Conservation (phyloP, 2,113 vertebrate species). For the Balaeniceps rex region DNA sequence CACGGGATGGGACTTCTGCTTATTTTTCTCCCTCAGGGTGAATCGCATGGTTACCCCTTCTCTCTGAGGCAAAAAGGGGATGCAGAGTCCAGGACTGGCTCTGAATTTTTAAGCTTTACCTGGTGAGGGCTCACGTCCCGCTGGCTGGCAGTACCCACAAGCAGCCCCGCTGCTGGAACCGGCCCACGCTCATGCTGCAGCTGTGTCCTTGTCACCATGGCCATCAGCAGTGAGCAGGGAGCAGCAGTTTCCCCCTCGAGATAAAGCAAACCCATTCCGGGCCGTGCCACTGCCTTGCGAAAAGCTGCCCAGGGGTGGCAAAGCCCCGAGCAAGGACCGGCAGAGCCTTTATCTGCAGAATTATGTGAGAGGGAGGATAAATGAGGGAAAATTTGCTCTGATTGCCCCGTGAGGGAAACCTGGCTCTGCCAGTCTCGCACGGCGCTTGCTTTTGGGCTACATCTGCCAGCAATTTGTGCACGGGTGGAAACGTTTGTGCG, state of each 20-base stretch:
- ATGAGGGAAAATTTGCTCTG: neutral
- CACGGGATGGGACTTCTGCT: neutral
- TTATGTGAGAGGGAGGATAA: neutral
- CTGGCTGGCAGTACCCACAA: fast-evolving
- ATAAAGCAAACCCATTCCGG: neutral
- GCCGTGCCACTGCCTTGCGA: fast-evolving
- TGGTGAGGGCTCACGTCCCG: fast-evolving
- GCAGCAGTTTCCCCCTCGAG: neutral
- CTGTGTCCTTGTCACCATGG: neutral
- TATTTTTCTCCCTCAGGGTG: neutral
- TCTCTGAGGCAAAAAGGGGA: neutral
- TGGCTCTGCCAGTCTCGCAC: fast-evolving
- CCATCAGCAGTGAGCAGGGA: neutral
- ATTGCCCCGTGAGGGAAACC: fast-evolving
- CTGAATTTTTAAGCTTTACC: neutral
- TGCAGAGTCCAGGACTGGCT: neutral
- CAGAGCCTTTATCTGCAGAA: neutral
- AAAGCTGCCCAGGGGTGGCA: neutral
- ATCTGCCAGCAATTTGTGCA: neutral
- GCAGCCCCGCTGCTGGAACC: neutral
- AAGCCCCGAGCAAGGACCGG: neutral
- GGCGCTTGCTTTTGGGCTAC: neutral
- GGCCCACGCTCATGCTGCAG: fast-evolving
- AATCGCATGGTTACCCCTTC: no score
- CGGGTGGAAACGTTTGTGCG: fast-evolving